Evolutionary conservation across 1,140 invertebrate species (phyloP), one percentile per base, ranked within the genome.

Genomic region (Brachionus koreanus): DNA sequence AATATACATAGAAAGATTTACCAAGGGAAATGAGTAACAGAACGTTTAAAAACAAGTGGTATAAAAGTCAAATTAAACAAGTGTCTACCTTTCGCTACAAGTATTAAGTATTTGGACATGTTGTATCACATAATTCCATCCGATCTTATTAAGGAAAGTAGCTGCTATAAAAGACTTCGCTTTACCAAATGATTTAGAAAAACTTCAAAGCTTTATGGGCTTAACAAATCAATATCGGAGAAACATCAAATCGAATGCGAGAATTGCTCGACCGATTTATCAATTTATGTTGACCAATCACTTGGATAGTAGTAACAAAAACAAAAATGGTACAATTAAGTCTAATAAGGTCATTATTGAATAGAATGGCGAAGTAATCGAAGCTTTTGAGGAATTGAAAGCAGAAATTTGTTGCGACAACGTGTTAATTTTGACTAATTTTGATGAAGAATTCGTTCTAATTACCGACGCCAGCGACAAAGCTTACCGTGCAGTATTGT

Each of bases 161-260:
- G 25, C 25, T 35, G 37, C 23, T 39, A 35, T 81, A 6, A 33
- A 37, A 25, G 7, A 81, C 7, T 25, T 29, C 4, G 29, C 23
- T 13, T 13, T 65, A 7, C 76, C 76, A 61, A 7, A 61, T 9
- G 61, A 7, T 25, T 4, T 23, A 13, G 16, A 75, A 39, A 13
- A 39, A 19, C 7, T 37, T 9, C 69, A 75, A 79, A 49, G 74
- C 7, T 87, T 88, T 72, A 33, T 87, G 3, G 85, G 86, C 42
- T 83, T 86, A 69, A 74, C 82, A 5, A 83, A 83, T 16, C 86
- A 85, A 61, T 86, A 86, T 83, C 46, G 86, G 3, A 82, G 83
- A 49, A 86, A 84, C 82, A 83, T 86, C n/a, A 33, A 23, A 13
- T 67, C 82, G 5, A 86, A 83, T 81, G 65, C 85, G 0, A 52